Evolutionary conservation across 2,888 invertebrate species (phyloP), one percentile per base, ranked within the genome.

Genomic region (Ephialtes manifestator): DNA sequence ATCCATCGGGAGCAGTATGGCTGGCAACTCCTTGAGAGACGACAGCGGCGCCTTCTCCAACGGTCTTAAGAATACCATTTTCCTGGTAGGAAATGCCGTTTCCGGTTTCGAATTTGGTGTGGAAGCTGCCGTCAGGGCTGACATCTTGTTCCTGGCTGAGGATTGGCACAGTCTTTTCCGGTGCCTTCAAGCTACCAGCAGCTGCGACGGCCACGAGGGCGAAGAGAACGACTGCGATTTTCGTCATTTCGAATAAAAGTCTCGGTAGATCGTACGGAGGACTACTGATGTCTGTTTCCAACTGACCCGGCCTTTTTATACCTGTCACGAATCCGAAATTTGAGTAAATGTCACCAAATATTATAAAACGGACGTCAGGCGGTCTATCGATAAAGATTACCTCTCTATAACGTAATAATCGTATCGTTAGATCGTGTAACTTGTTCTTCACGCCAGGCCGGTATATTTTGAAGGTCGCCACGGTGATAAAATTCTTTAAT

Each of bases 1-100:
- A 39, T 15, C 89, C 89, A 71, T 89, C 89, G 8, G 88, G 86
- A n/a, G 81, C 80, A 10, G 55, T 86, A 63, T 74, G 51, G 5
- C 51, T 51, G 51, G 51, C 18, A 5, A 3, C 5, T 18, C 51
- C 51, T 18, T 51, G 51, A 53, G 68, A 7, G 58, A 74, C n/a
- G 63, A 74, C 15, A 43, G 85, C 85, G 24, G 85, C 78, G 7
- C 55, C 53, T 51, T 79, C 35, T 11, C 76, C 81, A 11, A 46
- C 10, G 18, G 60, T 68, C 70, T 87, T 86, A 1, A 87, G n/a
- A 4, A 43, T 60, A 53, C 88, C 89, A 7, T 86, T 53, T 51
- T 88, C 88, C 53, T 84, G 60, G 7, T 70, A 78, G 10, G 20
- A 46, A 39, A 88, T 89, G 35, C 89, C 88, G 77, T 51, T 51